Conservation (phyloP, 2,888 invertebrate genomes). For the Hirtodrosophila duncani region DNA sequence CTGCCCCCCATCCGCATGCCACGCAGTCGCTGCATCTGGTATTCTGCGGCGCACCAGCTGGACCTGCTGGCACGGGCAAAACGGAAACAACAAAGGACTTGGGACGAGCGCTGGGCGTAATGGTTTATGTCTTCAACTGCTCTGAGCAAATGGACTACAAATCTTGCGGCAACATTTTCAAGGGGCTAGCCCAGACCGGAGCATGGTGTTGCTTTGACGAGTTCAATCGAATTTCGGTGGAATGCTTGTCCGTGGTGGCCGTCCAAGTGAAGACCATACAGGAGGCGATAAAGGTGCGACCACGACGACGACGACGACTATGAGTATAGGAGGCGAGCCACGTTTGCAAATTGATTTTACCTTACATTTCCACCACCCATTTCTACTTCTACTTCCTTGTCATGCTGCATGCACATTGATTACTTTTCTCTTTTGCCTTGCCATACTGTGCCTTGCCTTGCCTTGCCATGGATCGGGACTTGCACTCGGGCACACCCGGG, state of each 20-base stretch:
- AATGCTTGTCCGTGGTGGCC: slow-evolving; percentile 96
- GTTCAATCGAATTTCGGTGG: slow-evolving; percentile 97
- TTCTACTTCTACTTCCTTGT: slow-evolving; percentile 16
- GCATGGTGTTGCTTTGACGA: slow-evolving; percentile 99
- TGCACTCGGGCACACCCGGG: slow-evolving; percentile 13
- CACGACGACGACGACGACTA: slow-evolving; percentile 23
- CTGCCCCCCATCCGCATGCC: neutral
- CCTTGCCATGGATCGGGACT: slow-evolving; percentile 13
- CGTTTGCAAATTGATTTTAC: slow-evolving; percentile 69
- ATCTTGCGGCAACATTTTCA: slow-evolving; percentile 97
- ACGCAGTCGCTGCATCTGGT: slow-evolving; percentile 88
- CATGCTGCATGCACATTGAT: slow-evolving; percentile 68
- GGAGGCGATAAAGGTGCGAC: slow-evolving; percentile 88
- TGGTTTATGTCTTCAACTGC: slow-evolving; percentile 98
- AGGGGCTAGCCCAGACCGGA: slow-evolving; percentile 94
- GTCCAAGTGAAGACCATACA: slow-evolving; percentile 93
- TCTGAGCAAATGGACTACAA: slow-evolving; percentile 99
- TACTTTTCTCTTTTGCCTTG: slow-evolving; percentile 46
- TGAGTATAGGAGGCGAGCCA: neutral
- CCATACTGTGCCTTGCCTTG: slow-evolving; percentile 9
- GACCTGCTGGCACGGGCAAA: slow-evolving; percentile 97
- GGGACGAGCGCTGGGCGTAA: slow-evolving; percentile 95
- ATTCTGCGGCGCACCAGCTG: slow-evolving; percentile 98
- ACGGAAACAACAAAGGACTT: slow-evolving; percentile 98
- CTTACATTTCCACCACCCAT: slow-evolving; percentile 17